Evolutionary conservation across 2,888 invertebrate species (phyloP).

Genomic region (Endotricha flammealis): DNA sequence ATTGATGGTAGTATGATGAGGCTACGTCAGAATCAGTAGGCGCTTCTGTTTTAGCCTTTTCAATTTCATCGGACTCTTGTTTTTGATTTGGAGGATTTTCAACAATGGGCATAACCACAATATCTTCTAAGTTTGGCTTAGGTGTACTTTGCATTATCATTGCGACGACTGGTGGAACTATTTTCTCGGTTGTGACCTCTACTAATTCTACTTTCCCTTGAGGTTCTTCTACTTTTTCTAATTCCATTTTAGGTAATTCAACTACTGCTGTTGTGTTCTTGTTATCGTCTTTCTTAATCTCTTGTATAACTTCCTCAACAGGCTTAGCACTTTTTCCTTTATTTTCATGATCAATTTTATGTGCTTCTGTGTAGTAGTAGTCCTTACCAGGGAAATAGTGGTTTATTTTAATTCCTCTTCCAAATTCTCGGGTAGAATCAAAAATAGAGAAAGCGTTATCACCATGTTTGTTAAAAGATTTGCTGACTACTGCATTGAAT

Average conservation of each 20-base stretch:
- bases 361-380: conserved; percentile 29
- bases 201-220: conserved; percentile 27
- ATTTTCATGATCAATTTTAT: conserved; percentile 19
- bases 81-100: conserved; percentile 22
- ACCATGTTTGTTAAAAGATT: conserved; percentile 59
- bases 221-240: conserved; percentile 23
- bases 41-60: conserved; percentile 24
- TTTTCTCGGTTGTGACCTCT: conserved; percentile 27
- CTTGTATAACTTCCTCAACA: conserved; percentile 33
- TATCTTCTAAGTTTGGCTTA: conserved; percentile 19
- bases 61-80: conserved; percentile 22
- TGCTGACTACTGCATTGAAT: conserved; percentile 78
- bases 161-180: conserved; percentile 34
- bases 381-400: conserved; percentile 57
- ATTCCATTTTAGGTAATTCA: conserved; percentile 11
- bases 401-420: conserved; percentile 57
- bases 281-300: conserved; percentile 21
- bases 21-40: conserved; percentile 55
- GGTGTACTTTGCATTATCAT: conserved; percentile 23
- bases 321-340: conserved; percentile 31
- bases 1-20: conserved; percentile 61
- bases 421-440: conserved; percentile 55
- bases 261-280: conserved; percentile 8
- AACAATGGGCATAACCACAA: conserved; percentile 15
- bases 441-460: conserved; percentile 53